Percentiles rank a stretch among this genome's conserved stretches.
Conservation (phyloP, 2,797 vertebrate species). For the Rhabdomys pumilio region DNA sequence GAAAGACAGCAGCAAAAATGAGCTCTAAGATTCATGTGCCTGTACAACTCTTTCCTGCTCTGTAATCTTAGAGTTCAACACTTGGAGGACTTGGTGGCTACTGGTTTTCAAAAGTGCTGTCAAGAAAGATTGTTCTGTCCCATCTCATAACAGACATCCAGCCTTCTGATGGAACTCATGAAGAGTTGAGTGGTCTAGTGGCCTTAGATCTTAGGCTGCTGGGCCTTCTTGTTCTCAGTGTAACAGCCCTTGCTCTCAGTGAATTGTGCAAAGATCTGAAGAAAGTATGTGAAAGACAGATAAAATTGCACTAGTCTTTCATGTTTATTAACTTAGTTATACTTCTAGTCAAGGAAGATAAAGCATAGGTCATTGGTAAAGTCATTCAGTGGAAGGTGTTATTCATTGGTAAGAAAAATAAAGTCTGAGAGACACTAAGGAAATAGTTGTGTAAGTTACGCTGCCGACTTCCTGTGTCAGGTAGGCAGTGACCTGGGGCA, state of each 20-base stretch:
- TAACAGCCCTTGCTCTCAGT: background rate
- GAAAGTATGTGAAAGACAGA: background rate
- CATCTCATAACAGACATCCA: background rate
- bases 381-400: slow-evolving; percentile 9
- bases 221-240: background rate
- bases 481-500: background rate
- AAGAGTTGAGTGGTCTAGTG: background rate
- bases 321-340: slow-evolving; percentile 37
- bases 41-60: background rate
- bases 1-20: background rate
- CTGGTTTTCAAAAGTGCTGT: background rate
- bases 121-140: slow-evolving; percentile 24
- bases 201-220: background rate
- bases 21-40: background rate
- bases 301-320: background rate
- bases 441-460: slow-evolving; percentile 29
- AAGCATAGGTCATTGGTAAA: slow-evolving; percentile 41
- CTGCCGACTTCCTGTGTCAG: slow-evolving; percentile 3
- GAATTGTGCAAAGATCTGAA: background rate
- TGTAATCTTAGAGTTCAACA: background rate
- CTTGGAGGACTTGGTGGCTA: background rate
- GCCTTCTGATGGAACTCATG: background rate
- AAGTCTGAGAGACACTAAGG: slow-evolving; percentile 30
- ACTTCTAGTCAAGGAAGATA: slow-evolving; percentile 24
- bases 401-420: background rate